Evolutionary conservation across 2,113 vertebrate genomes (phyloP).

Genomic region (Ageneiosus marmoratus): DNA sequence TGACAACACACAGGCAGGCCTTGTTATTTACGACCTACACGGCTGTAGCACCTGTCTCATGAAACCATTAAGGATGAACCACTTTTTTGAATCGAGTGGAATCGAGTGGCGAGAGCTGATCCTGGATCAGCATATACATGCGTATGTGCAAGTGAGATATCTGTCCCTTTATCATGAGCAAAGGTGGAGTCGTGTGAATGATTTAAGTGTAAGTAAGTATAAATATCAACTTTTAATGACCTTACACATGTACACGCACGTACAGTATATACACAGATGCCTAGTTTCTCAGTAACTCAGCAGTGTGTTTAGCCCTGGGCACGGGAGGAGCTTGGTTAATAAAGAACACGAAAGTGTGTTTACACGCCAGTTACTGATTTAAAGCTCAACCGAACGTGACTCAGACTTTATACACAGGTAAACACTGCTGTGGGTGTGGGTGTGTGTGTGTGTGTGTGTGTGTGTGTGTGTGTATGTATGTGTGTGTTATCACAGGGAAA

Average conservation of each 20-base stretch:
- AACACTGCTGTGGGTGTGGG: constrained; percentile 24
- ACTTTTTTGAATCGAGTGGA: not conserved
- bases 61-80: constrained; percentile 10
- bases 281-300: constrained; percentile 36
- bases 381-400: constrained; percentile 43
- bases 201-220: constrained; percentile 4
- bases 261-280: not conserved
- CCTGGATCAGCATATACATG: not conserved
- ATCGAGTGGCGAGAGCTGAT: not conserved
- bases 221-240: constrained; percentile 28
- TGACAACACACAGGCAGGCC: constrained; percentile 46
- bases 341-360: constrained; percentile 52
- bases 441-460: constrained; percentile 21
- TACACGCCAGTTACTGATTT: constrained; percentile 60
- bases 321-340: constrained; percentile 49
- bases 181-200: not conserved
- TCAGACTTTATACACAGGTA: constrained; percentile 54
- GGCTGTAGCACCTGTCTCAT: constrained; percentile 38
- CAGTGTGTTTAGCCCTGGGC: constrained; percentile 37
- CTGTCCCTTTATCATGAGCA: too few species aligned
- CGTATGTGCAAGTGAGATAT: not conserved
- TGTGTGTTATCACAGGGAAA: constrained; percentile 50
- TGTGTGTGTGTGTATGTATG: not conserved
- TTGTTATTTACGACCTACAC: constrained; percentile 52
- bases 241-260: not conserved